Evolutionary conservation across 2,797 vertebrate genomes (phyloP).

Genomic region (Argya squamiceps): DNA sequence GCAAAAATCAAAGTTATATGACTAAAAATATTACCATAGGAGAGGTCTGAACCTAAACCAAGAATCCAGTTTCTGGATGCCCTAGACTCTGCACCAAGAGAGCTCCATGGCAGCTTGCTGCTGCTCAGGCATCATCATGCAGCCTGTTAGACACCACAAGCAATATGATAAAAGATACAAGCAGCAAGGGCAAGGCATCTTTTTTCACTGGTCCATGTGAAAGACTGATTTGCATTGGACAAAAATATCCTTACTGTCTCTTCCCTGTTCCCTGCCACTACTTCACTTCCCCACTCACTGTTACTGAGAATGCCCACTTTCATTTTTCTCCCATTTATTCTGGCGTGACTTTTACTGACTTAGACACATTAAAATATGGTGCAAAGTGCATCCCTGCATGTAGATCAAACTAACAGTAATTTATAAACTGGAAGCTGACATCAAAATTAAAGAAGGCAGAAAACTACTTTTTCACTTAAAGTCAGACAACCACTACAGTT

Average conservation of each 20-base stretch:
- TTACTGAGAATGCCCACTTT: not conserved
- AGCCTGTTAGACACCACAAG: not conserved
- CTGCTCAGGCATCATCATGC: accelerated
- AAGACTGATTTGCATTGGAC: not conserved
- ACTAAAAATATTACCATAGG: not conserved
- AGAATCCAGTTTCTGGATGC: not conserved
- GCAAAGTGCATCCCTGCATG: not conserved
- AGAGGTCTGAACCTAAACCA: not conserved
- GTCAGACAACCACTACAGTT: not conserved
- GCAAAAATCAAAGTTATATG: not conserved
- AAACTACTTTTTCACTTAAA: not conserved
- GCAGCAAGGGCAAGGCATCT: not conserved
- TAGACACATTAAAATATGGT: not conserved
- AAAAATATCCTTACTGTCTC: not conserved
- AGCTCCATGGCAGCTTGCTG: not conserved
- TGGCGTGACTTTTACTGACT: not conserved
- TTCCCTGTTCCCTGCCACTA: not conserved
- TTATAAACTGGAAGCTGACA: not conserved
- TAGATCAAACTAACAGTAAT: not conserved
- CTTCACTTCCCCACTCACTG: not conserved
- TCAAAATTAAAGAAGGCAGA: not conserved
- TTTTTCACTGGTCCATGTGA: not conserved
- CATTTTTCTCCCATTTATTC: not conserved
- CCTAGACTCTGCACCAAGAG: not conserved
- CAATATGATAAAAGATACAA: accelerated